These are phyloP conservation scores for Phortica magna DNA, from an alignment of 2,888 invertebrate species.

Conservation along the genomic window DNA sequence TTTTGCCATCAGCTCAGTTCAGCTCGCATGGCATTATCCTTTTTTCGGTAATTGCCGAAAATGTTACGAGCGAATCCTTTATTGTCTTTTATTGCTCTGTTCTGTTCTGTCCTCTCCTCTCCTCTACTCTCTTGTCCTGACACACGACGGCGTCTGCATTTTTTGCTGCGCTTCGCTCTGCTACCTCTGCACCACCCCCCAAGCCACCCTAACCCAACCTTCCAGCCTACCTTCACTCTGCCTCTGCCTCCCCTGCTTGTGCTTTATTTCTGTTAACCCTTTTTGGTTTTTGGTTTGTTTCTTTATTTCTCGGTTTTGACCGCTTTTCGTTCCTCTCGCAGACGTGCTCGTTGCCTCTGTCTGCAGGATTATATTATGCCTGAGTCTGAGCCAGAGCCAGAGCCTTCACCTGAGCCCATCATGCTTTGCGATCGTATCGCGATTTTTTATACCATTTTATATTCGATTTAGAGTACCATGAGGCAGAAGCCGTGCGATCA, in stretches of 20 bases:
- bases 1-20: neutral
- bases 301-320: neutral
- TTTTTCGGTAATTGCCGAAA: constrained; percentile 66
- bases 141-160: no score
- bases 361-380: constrained; percentile 58
- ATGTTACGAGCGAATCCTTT: constrained; percentile 55
- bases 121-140: neutral
- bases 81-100: constrained; percentile 5
- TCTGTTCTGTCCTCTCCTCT: neutral
- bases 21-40: constrained; percentile 53
- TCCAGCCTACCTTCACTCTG: no score
- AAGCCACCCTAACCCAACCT: no score
- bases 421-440: constrained; percentile 38
- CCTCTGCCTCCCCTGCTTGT: neutral
- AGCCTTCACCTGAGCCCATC: no score
- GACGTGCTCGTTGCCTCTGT: constrained; percentile 62
- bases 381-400: constrained; percentile 53
- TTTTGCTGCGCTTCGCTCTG: no score
- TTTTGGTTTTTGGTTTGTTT: neutral
- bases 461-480: constrained; percentile 29
- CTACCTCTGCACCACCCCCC: neutral
- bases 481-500: constrained; percentile 64
- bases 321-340: neutral
- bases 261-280: neutral
- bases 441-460: constrained; percentile 39